These are phyloP conservation scores for Scaptomyza montana DNA, from an alignment of 1,140 invertebrate species.

Conservation along the genomic window DNA sequence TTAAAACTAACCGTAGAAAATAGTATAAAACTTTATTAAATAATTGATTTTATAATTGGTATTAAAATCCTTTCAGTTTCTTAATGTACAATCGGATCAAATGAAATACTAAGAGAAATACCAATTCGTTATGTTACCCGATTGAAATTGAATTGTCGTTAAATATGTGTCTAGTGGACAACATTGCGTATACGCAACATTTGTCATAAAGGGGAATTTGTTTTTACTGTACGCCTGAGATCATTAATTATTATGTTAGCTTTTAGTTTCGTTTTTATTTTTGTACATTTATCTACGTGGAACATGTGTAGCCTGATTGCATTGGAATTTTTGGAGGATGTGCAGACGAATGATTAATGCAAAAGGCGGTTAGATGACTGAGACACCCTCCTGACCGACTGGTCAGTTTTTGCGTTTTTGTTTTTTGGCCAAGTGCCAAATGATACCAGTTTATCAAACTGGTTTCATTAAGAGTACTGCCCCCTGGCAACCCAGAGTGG, in stretches of 20 bases:
- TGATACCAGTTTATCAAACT: slow-evolving; percentile 67
- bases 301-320: slow-evolving; percentile 3
- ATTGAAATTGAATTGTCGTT: no score
- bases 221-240: neutral
- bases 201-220: slow-evolving; percentile 42
- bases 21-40: no score
- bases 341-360: slow-evolving; percentile 54
- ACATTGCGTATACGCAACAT: slow-evolving; percentile 72
- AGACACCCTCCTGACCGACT: slow-evolving; percentile 15
- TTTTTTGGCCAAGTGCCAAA: slow-evolving; percentile 35
- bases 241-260: slow-evolving; percentile 32
- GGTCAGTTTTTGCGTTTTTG: slow-evolving; percentile 8
- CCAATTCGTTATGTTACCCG: neutral
- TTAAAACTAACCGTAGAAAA: no score
- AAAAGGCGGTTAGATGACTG: slow-evolving; percentile 7
- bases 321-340: slow-evolving; percentile 49
- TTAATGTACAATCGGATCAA: no score
- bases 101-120: neutral
- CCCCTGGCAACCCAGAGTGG: slow-evolving; percentile 41
- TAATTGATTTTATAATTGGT: no score
- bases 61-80: no score
- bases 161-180: slow-evolving; percentile 11
- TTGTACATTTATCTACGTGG: neutral
- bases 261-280: slow-evolving; percentile 15
- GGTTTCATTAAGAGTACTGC: slow-evolving; percentile 51